A percentile compares a stretch with the other conserved stretches of the same genome.
Evolutionary conservation across 2,113 vertebrate genomes (phyloP).

Genomic region (Passer domesticus): DNA sequence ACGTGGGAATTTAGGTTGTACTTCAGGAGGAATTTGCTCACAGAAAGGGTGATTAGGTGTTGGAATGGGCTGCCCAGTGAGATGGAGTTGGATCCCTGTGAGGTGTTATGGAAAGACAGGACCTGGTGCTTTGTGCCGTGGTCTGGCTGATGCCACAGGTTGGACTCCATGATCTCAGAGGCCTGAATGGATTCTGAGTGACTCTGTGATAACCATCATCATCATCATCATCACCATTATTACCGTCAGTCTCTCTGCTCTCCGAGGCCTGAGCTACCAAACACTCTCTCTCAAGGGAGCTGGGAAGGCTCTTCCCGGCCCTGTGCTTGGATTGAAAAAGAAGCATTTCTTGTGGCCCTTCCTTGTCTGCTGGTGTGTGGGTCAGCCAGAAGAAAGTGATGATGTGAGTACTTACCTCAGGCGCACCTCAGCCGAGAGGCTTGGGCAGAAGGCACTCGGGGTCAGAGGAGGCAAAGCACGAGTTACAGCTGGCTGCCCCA

Average conservation of each 20-base stretch:
- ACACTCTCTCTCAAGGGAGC: neutral
- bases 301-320: neutral
- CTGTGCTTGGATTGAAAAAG: neutral
- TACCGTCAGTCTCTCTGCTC: neutral
- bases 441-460: accelerated
- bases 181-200: neutral
- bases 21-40: neutral
- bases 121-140: neutral
- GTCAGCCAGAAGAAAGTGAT: neutral
- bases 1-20: neutral
- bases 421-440: neutral
- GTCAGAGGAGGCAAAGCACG: neutral
- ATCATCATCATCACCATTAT: neutral
- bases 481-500: neutral
- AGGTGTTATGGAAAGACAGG: neutral
- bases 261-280: accelerated
- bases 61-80: neutral
- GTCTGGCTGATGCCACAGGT: neutral
- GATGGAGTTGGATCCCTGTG: neutral
- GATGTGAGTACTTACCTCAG: accelerated
- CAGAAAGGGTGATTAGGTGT: too few relatives aligned
- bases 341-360: accelerated
- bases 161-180: neutral
- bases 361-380: accelerated
- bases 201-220: too few relatives aligned